Conservation (phyloP, 2,797 vertebrate genomes). For the Toxotes lorentzi region DNA sequence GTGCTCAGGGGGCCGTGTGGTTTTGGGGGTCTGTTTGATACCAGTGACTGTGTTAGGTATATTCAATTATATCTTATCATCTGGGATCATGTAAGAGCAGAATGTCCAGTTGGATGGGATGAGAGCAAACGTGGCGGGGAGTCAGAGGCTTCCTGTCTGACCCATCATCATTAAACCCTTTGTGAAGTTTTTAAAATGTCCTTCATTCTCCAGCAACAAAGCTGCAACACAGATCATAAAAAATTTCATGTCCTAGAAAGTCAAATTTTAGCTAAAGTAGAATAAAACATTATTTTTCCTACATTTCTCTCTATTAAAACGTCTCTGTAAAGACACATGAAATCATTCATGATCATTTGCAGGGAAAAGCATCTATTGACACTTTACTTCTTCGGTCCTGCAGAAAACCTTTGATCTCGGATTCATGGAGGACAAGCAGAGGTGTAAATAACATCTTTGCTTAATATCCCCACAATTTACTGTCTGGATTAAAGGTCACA, state of each 20-base stretch:
- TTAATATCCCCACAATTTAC: not conserved
- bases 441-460: not conserved
- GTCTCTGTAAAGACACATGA: not conserved
- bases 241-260: not conserved
- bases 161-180: conserved; percentile 24
- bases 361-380: not conserved
- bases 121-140: conserved; percentile 45
- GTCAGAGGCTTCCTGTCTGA: conserved; percentile 40
- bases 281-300: too few relatives aligned
- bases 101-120: conserved; percentile 60
- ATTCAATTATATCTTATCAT: conserved; percentile 69
- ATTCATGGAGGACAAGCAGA: not conserved
- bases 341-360: not conserved
- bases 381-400: not conserved
- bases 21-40: conserved; percentile 46
- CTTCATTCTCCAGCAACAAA: conserved; percentile 29
- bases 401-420: not conserved
- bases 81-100: conserved; percentile 66
- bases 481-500: not conserved
- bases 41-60: conserved; percentile 38
- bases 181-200: conserved; percentile 33
- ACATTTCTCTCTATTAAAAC: too few relatives aligned
- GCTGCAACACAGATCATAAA: not conserved
- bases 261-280: not conserved
- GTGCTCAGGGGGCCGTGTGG: conserved; percentile 40